Evolutionary conservation across 2,797 vertebrate genomes (phyloP).

Genomic region (Acipenser transmontanus): DNA sequence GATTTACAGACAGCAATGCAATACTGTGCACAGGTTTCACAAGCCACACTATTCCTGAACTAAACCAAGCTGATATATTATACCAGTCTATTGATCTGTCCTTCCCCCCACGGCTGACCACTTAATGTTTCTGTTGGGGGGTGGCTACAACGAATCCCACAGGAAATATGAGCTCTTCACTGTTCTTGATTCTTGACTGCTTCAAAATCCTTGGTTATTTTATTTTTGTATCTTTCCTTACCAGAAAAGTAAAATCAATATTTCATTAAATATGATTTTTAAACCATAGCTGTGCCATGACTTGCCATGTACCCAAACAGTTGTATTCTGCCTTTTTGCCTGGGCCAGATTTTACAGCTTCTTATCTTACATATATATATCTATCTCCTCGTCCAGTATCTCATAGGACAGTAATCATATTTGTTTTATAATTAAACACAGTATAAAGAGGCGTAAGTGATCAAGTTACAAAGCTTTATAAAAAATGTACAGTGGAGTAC

Average conservation of each 20-base stretch:
- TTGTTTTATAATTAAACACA: no score
- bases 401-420: no score
- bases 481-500: no score
- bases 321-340: background rate
- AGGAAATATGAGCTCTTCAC: slow-evolving; percentile 14
- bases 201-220: slow-evolving; percentile 23
- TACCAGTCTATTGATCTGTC: background rate
- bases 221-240: slow-evolving; percentile 19
- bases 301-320: background rate
- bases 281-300: slow-evolving; percentile 21
- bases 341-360: background rate
- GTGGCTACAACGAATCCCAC: slow-evolving; percentile 12
- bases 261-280: slow-evolving; percentile 30
- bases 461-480: no score
- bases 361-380: background rate
- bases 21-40: background rate
- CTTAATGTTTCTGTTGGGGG: slow-evolving; percentile 14
- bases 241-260: slow-evolving; percentile 33
- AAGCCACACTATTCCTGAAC: background rate
- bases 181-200: slow-evolving; percentile 11
- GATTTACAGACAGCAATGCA: no score
- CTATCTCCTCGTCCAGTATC: no score
- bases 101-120: background rate
- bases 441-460: no score
- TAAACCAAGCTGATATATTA: background rate